Base-by-base conservation (phyloP, 2,888 invertebrate genomes). In the Halictus quadricinctus region DNA sequence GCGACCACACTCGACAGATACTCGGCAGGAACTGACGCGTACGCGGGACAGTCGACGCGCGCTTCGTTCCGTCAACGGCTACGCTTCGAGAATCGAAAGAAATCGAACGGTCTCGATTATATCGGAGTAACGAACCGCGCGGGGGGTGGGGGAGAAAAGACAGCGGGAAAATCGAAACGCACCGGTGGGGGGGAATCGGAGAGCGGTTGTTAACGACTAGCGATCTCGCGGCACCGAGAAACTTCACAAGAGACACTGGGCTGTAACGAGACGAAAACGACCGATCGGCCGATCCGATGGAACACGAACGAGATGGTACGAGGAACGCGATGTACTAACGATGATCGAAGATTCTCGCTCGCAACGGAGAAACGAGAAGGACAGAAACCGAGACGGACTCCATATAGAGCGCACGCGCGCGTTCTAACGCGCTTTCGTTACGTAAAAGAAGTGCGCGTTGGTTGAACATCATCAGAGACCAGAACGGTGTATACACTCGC, bases 371-470 rank as follows among this genome's bases (percentile, higher is more conserved):
- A 74, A 77, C 70, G 50, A 73, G 75, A 84, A 79, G 73, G 80
- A 86, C 58, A 50, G 76, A 80, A 72, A 77, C 72, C 89, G 80
- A 81, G 83, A 87, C 84, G 83, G 84, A 90, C 88, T 76, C 76
- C 79, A 80, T 85, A 78, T 79, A 86, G 74, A 84, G 89, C 89
- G 90, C 90, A 88, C 88, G 90, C 90, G 88, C 90, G 80, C 73
- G 83, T 77, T 77, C 76, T 78, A 83, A 88, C 86, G 87, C 88
- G 87, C 80, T 90, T 89, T 88, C 85, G 90, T 92, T 92, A 92
- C 92, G 92, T 92, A 92, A 92, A 90, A 88, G 88, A 92, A 92
- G 91, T 91, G 88, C 89, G 92, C 91, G 90, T 90, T 89, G 89
- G 86, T 88, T 87, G 87, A 85, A 90, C 87, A 84, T 83, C 80